Conservation (phyloP, 2,888 invertebrate species). For the Eutolmus rufibarbis region DNA sequence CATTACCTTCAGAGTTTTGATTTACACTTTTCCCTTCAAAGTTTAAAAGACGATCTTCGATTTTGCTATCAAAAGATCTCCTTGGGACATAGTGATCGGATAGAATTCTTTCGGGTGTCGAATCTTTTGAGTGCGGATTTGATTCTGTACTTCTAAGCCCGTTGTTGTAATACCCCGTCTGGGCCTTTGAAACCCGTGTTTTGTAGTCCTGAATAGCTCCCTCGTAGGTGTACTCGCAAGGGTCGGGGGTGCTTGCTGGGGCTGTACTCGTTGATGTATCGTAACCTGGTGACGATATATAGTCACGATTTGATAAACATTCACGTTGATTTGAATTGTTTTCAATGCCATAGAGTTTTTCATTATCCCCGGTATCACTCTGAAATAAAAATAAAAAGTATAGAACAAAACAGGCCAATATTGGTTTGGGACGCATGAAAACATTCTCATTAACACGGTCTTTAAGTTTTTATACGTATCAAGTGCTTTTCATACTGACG, state of each 20-base stretch:
- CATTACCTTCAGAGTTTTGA: conserved; percentile 52
- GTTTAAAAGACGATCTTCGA: conserved; percentile 70
- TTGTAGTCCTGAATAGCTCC: conserved; percentile 87
- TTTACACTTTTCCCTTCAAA: conserved; percentile 65
- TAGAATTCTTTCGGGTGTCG: conserved; percentile 65
- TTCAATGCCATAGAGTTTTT: conserved; percentile 49
- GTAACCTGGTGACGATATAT: conserved; percentile 66
- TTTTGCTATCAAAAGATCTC: conserved; percentile 64
- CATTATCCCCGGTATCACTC: conserved; percentile 69
- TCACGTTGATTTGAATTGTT: conserved; percentile 65
- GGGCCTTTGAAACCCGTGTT: conserved; percentile 72
- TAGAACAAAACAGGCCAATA: neutral
- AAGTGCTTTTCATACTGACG: too few species aligned
- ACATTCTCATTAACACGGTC: too few species aligned
- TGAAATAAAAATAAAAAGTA: conserved; percentile 51
- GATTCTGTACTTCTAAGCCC: conserved; percentile 60
- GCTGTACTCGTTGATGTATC: conserved; percentile 74
- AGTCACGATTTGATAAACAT: conserved; percentile 54
- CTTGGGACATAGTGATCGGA: conserved; percentile 56
- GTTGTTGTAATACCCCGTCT: conserved; percentile 39
- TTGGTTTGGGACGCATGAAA: too few species aligned
- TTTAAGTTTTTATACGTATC: too few species aligned
- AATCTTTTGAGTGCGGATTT: conserved; percentile 62
- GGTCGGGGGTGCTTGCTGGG: conserved; percentile 73
- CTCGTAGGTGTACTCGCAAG: conserved; percentile 85